phyloP scores from a whole-genome alignment of 2,113 vertebrate genomes.

The Gavia stellata region DNA sequence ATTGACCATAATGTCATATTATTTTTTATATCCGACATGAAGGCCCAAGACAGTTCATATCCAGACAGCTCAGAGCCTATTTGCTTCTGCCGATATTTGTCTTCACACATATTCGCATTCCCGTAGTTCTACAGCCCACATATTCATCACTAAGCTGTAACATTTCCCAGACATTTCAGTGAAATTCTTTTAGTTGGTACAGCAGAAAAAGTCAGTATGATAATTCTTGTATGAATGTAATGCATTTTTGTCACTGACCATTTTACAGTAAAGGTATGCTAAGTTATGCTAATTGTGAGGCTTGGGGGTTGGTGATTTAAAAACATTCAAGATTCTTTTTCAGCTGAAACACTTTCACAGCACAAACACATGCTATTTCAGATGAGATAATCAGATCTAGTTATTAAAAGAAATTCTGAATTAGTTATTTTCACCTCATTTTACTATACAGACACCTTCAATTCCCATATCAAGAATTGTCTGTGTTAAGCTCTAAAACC shows the following conservation, averaged over 20 bases:
- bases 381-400: not conserved
- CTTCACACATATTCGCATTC: not conserved
- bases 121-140: not conserved
- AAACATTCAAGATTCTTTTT: not conserved
- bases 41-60: not conserved
- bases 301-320: not conserved
- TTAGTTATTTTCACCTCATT: not conserved
- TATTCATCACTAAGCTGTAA: not conserved
- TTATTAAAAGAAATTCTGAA: not conserved
- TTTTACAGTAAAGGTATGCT: slow-evolving; percentile 39
- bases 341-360: not conserved
- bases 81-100: not conserved
- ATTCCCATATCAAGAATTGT: not conserved
- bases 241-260: not conserved
- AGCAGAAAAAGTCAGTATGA: not conserved
- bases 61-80: not conserved
- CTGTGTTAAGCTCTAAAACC: not conserved
- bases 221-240: not conserved
- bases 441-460: not conserved
- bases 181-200: not conserved
- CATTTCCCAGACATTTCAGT: not conserved
- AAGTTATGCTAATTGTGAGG: slow-evolving; percentile 38
- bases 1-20: not conserved
- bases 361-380: not conserved
- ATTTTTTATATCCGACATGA: not conserved